These are phyloP conservation scores for Aethina tumida DNA, from an alignment of 1,140 invertebrate species.

Conservation along the genomic window DNA sequence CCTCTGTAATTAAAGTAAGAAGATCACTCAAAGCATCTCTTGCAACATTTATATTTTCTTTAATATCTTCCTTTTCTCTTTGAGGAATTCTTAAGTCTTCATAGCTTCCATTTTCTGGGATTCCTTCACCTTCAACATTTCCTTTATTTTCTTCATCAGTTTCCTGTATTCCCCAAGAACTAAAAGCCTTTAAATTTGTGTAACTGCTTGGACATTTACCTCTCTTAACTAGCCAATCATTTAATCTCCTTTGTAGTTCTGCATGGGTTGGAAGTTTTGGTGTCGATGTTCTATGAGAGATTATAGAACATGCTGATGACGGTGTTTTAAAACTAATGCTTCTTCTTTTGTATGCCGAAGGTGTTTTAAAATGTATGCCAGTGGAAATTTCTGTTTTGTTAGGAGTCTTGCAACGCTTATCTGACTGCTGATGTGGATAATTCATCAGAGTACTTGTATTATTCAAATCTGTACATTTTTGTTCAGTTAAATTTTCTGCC, in stretches of 20 bases:
- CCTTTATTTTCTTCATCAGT: slow-evolving; percentile 44
- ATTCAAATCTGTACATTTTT: slow-evolving; percentile 2
- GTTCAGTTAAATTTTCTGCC: background rate
- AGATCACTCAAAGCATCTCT: slow-evolving; percentile 32
- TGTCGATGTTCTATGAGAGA: slow-evolving; percentile 10
- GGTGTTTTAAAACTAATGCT: slow-evolving; percentile 12
- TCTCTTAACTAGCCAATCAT: slow-evolving; percentile 40
- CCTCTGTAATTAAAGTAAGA: slow-evolving; percentile 32
- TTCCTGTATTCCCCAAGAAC: slow-evolving; percentile 31
- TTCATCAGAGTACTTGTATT: background rate
- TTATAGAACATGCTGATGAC: background rate
- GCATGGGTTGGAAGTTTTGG: slow-evolving; percentile 9
- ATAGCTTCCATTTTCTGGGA: slow-evolving; percentile 27
- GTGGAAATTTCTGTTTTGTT: slow-evolving; percentile 4
- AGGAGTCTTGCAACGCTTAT: slow-evolving; percentile 3
- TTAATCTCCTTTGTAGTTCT: slow-evolving; percentile 37
- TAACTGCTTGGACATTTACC: slow-evolving; percentile 40
- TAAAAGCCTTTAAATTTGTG: slow-evolving; percentile 44
- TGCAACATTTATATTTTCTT: slow-evolving; percentile 12
- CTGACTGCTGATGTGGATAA: slow-evolving; percentile 1
- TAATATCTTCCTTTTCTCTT: background rate
- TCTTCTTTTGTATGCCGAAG: slow-evolving; percentile 13
- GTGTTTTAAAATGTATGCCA: slow-evolving; percentile 15
- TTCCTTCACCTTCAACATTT: slow-evolving; percentile 39
- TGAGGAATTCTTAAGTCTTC: slow-evolving; percentile 19